Percentiles rank a stretch among this genome's conserved stretches.
These are phyloP conservation scores for Agrochola lota DNA, from an alignment of 2,888 invertebrate species.

Conservation along the genomic window DNA sequence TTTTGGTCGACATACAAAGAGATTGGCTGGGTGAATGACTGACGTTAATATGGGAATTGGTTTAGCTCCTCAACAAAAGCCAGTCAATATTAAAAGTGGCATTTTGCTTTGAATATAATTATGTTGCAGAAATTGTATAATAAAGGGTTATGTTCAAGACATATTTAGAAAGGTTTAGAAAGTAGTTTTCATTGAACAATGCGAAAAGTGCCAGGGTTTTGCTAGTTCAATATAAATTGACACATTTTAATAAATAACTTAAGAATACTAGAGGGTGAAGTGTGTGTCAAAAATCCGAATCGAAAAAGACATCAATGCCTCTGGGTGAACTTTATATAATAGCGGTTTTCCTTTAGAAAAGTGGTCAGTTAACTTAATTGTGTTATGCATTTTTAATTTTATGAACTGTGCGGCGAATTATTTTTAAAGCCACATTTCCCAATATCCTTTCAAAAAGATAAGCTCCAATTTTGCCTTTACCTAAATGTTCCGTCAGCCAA, in stretches of 20 bases:
- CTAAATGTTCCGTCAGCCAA: background rate
- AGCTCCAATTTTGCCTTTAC: conserved; percentile 14
- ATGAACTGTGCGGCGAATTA: background rate
- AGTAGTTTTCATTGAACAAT: background rate
- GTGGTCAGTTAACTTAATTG: background rate
- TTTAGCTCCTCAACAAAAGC: background rate
- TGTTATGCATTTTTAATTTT: background rate
- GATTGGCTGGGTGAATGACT: conserved; percentile 15
- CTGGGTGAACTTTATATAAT: background rate
- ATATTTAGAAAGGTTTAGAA: background rate
- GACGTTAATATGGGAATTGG: background rate
- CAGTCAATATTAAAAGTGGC: background rate
- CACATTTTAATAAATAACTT: too few species aligned
- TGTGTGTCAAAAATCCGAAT: background rate
- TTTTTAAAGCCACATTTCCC: background rate
- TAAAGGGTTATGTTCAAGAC: background rate
- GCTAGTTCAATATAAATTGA: too few species aligned
- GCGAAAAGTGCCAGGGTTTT: background rate
- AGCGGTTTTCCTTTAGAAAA: background rate
- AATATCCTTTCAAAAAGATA: background rate
- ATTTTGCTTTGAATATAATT: background rate
- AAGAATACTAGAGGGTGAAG: too few species aligned
- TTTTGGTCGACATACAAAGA: conserved; percentile 50
- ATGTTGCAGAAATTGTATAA: background rate
- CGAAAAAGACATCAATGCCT: background rate